Base-by-base conservation (phyloP, 2,113 vertebrate species). In the Apodemus speciosus region DNA sequence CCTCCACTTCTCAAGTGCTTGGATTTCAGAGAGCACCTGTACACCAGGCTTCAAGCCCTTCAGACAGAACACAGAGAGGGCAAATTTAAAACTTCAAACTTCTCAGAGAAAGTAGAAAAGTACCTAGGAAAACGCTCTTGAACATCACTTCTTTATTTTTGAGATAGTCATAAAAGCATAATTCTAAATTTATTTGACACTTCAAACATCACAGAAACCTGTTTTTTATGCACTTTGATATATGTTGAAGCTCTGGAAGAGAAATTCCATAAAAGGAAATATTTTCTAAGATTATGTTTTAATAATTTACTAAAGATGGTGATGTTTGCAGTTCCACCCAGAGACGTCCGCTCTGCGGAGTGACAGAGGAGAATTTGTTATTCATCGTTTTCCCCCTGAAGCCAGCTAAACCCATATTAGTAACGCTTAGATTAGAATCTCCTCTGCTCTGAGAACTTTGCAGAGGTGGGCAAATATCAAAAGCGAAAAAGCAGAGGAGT, bases 241-340 rank as follows among this genome's bases (percentile, higher is more conserved):
- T 79, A n/a, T 80, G 68, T 51, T 80, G 21, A 86, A 95, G 69
- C 46, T 87, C 40, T 91, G 21, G 46, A 76, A 83, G 93, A 86
- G 88, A 91, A 46, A 66, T 90, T 95, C 93, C 85, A 85, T 56
- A 93, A 95, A 94, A 93, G 76, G 60, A 21, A 81, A 62, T 88
- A 43, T 94, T 94, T 76, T 58, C 75, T 62, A 51, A 40, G 49
- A 81, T 80, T 79, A 62, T 91, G 21, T 85, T 95, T 94, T 75
- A 92, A 69, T 92, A 80, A 95, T 90, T 93, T 77, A n/a, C 6
- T 66, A 72, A 94, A 90, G 75, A 77, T 80, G 43, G 56, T 15
- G n/a, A 91, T 27, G 69, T 96, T 90, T 88, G 62, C 89, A 83
- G 0, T 88, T 92, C 43, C 85, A 46, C 35, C 21, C n/a, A 60